These are phyloP conservation scores for Megalopta genalis DNA, from an alignment of 1,140 invertebrate genomes.

Conservation along the genomic window DNA sequence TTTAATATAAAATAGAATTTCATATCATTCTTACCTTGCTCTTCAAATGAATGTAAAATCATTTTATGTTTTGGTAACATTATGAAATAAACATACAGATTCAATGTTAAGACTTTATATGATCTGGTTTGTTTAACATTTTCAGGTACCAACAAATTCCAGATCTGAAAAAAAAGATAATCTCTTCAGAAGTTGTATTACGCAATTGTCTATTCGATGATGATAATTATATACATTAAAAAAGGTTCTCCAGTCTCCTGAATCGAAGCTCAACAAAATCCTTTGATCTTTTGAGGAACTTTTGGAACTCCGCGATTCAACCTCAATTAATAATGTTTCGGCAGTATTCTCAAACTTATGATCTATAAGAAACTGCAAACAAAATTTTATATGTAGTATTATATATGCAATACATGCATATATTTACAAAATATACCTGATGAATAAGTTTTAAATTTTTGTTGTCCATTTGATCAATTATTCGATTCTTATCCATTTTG, in stretches of 20 bases:
- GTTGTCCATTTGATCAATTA: constrained; percentile 35
- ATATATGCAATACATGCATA: constrained; percentile 1
- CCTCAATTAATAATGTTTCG: constrained; percentile 54
- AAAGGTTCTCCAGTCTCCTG: constrained; percentile 61
- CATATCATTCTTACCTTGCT: constrained; percentile 32
- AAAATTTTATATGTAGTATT: not conserved
- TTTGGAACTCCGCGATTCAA: constrained; percentile 49
- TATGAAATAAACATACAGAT: constrained; percentile 66
- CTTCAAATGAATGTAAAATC: constrained; percentile 24
- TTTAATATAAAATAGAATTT: not conserved
- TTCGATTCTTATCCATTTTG: constrained; percentile 11
- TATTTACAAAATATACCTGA: constrained; percentile 47
- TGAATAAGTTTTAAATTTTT: constrained; percentile 38
- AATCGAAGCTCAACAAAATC: constrained; percentile 48
- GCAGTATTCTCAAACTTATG: constrained; percentile 60
- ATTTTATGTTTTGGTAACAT: constrained; percentile 58
- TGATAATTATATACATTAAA: constrained; percentile 56
- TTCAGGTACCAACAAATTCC: constrained; percentile 56
- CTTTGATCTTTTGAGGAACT: constrained; percentile 14
- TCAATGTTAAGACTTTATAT: constrained; percentile 64
- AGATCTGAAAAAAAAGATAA: constrained; percentile 55
- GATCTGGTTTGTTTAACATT: constrained; percentile 52
- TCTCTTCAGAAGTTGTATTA: constrained; percentile 3
- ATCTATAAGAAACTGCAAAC: constrained; percentile 53
- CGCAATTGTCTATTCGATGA: not conserved